Percentiles rank a stretch among this genome's conserved stretches.
Evolutionary conservation across 1,140 invertebrate genomes (phyloP).

Genomic region (Caenorhabditis tropicalis): DNA sequence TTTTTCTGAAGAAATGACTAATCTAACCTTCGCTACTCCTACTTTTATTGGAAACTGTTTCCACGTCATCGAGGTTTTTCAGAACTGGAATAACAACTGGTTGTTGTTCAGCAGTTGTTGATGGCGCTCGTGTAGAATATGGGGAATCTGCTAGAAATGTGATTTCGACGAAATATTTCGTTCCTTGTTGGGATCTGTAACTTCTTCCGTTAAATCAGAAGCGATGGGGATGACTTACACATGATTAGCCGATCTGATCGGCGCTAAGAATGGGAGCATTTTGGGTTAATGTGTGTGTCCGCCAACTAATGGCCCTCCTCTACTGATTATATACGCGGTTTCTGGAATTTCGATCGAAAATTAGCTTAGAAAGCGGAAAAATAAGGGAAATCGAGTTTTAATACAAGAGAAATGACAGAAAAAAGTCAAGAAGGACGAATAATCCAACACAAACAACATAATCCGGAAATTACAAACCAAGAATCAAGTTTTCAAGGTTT

Average conservation of each 20-base stretch:
- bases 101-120: not conserved
- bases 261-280: conserved; percentile 50
- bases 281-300: not conserved
- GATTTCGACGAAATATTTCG: conserved; percentile 15
- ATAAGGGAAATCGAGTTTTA: not conserved
- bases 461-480: not conserved
- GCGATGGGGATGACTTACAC: not conserved
- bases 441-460: no score
- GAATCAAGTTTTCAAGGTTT: not conserved
- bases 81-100: not conserved
- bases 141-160: conserved; percentile 34
- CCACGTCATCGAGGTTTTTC: conserved; percentile 13
- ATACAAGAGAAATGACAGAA: not conserved
- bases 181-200: conserved; percentile 18
- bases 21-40: conserved; percentile 35
- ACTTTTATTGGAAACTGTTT: conserved; percentile 23
- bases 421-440: not conserved
- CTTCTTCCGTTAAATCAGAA: not conserved
- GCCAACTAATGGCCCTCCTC: conserved; percentile 37
- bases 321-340: conserved; percentile 19
- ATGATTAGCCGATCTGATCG: conserved; percentile 20
- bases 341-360: not conserved
- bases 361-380: not conserved
- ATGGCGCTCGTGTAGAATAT: not conserved
- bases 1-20: not conserved